phyloP scores from a whole-genome alignment of 1,140 invertebrate species.

The Heliconius congener region DNA sequence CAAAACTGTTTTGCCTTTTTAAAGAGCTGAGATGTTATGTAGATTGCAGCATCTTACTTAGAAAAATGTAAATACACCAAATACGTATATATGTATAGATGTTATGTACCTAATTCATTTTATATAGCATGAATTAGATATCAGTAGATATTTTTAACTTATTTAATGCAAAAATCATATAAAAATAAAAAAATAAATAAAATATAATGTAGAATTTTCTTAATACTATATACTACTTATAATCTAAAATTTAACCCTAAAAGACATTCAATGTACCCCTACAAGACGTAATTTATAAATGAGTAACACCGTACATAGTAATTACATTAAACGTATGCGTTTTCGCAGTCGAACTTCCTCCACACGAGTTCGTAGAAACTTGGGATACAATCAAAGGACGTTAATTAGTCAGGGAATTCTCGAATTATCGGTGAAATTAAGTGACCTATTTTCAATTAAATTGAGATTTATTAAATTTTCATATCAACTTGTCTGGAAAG shows the following conservation, averaged over 20 bases:
- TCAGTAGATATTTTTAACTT: too few species aligned
- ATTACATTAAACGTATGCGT: conserved; percentile 4
- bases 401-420: conserved; percentile 13
- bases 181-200: too few species aligned
- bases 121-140: too few species aligned
- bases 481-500: background rate
- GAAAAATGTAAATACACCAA: too few species aligned
- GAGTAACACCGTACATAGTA: background rate
- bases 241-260: background rate
- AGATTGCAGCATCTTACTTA: too few species aligned
- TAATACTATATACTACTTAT: too few species aligned
- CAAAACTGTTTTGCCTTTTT: too few species aligned
- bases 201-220: too few species aligned
- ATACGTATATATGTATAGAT: too few species aligned
- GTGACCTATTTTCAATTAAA: conserved; percentile 11
- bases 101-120: too few species aligned
- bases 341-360: conserved; percentile 12
- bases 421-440: conserved; percentile 4
- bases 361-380: background rate
- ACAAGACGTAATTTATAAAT: background rate
- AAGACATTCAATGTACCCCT: background rate
- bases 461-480: background rate
- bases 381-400: background rate
- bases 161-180: too few species aligned
- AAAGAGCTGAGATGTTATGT: too few species aligned